Evolutionary conservation across 2,113 vertebrate species (phyloP).

Genomic region (Nesogale talazaci): DNA sequence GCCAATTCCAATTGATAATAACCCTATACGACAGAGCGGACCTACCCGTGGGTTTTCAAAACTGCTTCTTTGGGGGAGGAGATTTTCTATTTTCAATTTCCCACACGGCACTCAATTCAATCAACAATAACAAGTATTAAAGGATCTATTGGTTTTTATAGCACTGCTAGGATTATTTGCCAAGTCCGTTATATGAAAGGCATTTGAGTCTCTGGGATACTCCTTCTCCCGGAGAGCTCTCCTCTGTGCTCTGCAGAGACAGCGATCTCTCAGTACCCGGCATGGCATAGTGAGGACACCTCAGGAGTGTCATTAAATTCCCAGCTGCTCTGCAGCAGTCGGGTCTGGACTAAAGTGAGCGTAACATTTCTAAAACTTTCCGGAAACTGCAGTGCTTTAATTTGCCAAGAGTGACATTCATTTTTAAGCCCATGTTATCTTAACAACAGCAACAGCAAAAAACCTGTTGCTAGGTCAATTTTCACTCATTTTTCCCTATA

Average conservation of each 20-base stretch:
- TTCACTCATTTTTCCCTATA: not conserved
- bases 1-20: no score
- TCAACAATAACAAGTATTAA: not conserved
- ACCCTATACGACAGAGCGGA: no score
- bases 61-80: no score
- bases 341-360: not conserved
- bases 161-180: not conserved
- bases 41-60: no score
- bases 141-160: not conserved
- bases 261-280: no score
- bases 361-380: not conserved
- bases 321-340: no score
- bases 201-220: no score
- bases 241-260: not conserved
- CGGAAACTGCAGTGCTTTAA: not conserved
- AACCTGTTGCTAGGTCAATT: not conserved
- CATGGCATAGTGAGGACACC: not conserved
- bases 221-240: no score
- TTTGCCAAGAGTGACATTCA: not conserved
- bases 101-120: not conserved
- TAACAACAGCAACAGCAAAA: not conserved
- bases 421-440: not conserved
- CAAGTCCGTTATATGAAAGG: not conserved
- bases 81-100: not conserved
- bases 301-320: not conserved